Evolutionary conservation across 2,113 vertebrate genomes (phyloP).

Genomic region (Ptilorrhoa leucosticta): DNA sequence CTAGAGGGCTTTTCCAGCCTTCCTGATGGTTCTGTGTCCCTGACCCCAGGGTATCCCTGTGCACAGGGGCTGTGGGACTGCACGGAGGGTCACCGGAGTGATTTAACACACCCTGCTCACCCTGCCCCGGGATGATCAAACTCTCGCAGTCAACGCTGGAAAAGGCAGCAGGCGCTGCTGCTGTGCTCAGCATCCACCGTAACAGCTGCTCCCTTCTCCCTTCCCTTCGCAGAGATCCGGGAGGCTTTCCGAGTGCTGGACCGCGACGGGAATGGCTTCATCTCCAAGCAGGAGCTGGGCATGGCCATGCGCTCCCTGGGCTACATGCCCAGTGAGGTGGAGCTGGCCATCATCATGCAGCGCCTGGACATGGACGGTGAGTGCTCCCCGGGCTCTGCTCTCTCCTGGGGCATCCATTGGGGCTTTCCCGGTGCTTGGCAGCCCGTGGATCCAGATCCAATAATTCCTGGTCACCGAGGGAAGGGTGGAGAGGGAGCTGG

Average conservation of each 20-base stretch:
- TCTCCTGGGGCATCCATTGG: rapidly evolving
- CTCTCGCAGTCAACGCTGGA: rapidly evolving
- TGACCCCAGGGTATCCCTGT: rapidly evolving
- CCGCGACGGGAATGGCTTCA: constrained; percentile 96
- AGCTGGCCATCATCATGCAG: constrained; percentile 99
- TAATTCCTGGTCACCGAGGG: rapidly evolving
- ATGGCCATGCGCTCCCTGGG: constrained; percentile 99
- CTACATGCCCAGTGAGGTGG: constrained; percentile 99
- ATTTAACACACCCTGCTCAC: rapidly evolving
- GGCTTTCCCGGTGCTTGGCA: neutral
- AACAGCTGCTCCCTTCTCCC: neutral
- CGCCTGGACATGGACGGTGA: constrained; percentile 95
- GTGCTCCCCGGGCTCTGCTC: neutral
- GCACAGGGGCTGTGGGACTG: neutral
- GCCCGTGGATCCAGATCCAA: rapidly evolving
- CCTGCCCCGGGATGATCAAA: neutral
- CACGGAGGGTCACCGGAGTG: rapidly evolving
- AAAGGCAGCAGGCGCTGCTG: neutral
- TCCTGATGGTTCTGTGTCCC: neutral
- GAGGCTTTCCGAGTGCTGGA: constrained; percentile 97
- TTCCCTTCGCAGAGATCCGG: constrained; percentile 87
- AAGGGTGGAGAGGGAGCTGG: neutral
- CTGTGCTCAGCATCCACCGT: neutral
- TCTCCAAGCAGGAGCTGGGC: constrained; percentile 98
- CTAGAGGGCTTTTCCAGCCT: neutral